Evolutionary conservation across 1,140 invertebrate genomes (phyloP), one percentile per base, ranked within the genome.

Genomic region (Gerris buenoi): DNA sequence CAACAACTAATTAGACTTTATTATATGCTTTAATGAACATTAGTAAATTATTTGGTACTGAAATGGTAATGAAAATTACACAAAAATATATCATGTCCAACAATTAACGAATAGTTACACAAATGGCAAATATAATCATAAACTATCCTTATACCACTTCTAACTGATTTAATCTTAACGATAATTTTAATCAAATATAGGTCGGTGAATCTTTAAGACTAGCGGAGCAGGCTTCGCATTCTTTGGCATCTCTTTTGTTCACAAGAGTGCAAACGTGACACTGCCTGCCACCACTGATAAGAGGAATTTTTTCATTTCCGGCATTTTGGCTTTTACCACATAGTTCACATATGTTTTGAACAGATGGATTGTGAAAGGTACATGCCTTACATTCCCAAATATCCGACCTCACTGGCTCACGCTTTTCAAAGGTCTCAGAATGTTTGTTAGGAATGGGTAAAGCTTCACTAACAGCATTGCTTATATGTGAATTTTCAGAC

Each of bases 261-360:
- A 90, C 86, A 15, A 89, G 76, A n/a, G 88, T 91, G 75, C 89
- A 91, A 28, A 83, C 78, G 1, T 84, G 84, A 73, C 89, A 91
- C 73, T 90, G 84, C 29, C 85, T 81, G 0, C 88, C 88, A 0
- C 88, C 88, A 28, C 87, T 86, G 2, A 83, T 83, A 26, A 89
- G 78, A 1, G 86, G 86, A 68, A 82, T 79, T 18, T 81, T 80
- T 72, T 86, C 84, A 2, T 84, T 81, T 0, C 84, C 84, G 25
- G 76, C 76, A 23, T 75, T 74, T 65, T 81, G 80, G 73, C 82
- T 83, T 70, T 89, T 89, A 2, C 84, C 82, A 72, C 89, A 91
- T 82, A 90, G 90, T 68, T 89, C 86, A 75, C 89, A 91, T 27
- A 87, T 86, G 2, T 83, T 79, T 57, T 75, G 75, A 0, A 74